Percentiles rank a stretch among this genome's conserved stretches.
Conservation (phyloP, 2,888 invertebrate species). For the Eristalis tenax region DNA sequence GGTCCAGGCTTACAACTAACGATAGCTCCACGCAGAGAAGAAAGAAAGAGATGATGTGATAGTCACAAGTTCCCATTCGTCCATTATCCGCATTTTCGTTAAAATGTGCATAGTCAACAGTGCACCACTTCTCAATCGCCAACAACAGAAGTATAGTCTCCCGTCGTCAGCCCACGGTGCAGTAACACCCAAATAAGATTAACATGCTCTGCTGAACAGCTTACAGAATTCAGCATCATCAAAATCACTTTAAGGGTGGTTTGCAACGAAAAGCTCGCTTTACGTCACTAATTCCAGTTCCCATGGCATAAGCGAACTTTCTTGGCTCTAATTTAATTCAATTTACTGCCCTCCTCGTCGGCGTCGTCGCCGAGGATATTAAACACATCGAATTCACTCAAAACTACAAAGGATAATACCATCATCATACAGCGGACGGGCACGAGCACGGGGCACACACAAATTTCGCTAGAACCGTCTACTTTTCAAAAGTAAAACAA, state of each 20-base stretch:
- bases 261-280: neutral
- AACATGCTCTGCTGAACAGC: neutral
- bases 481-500: constrained; percentile 48
- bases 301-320: constrained; percentile 2
- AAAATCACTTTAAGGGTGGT: neutral
- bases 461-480: neutral
- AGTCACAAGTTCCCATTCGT: too few relatives aligned
- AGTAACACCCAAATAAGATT: too few relatives aligned
- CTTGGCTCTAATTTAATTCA: constrained; percentile 31
- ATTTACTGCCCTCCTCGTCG: neutral
- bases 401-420: constrained; percentile 54
- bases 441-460: neutral
- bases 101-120: too few relatives aligned
- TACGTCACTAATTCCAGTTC: neutral
- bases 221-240: neutral
- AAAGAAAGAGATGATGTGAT: too few relatives aligned
- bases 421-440: neutral
- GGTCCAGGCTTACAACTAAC: too few relatives aligned
- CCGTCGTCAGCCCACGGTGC: too few relatives aligned
- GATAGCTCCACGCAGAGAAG: too few relatives aligned
- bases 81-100: too few relatives aligned
- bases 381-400: constrained; percentile 23
- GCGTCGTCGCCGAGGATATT: neutral
- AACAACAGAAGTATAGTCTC: too few relatives aligned
- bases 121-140: too few relatives aligned